A percentile compares a stretch with the other conserved stretches of the same genome.
phyloP scores from a whole-genome alignment of 2,888 invertebrate species.

The Ornithoptera alexandrae region DNA sequence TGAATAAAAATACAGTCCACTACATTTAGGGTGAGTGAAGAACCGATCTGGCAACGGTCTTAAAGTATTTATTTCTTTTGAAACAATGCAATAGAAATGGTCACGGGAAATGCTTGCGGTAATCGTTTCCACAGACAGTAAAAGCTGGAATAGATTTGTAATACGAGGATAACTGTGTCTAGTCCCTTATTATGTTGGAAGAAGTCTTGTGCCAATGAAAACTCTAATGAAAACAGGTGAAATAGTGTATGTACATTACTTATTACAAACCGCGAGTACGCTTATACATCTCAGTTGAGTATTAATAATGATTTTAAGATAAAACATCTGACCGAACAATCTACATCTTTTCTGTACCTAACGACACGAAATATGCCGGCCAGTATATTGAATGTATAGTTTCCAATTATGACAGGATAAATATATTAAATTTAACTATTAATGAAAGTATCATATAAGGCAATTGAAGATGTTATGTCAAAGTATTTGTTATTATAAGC shows the following conservation, averaged over 20 bases:
- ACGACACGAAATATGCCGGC: too few relatives aligned
- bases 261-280: too few relatives aligned
- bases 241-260: background rate
- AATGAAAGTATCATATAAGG: too few relatives aligned
- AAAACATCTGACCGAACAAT: too few relatives aligned
- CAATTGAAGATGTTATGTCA: too few relatives aligned
- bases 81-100: constrained; percentile 47
- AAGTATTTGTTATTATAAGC: too few relatives aligned
- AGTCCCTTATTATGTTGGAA: background rate
- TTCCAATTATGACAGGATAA: too few relatives aligned
- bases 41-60: constrained; percentile 17
- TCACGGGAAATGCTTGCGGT: constrained; percentile 34
- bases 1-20: background rate
- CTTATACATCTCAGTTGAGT: too few relatives aligned
- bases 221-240: background rate
- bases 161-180: background rate
- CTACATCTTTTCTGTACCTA: too few relatives aligned
- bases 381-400: too few relatives aligned
- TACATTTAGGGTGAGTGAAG: constrained; percentile 14
- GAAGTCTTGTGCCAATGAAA: background rate
- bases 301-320: too few relatives aligned
- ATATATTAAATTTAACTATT: too few relatives aligned
- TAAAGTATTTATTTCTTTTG: constrained; percentile 39
- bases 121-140: constrained; percentile 14
- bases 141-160: constrained; percentile 10